phyloP scores from a whole-genome alignment of 2,888 invertebrate genomes.

The Rhamnusium bicolor region DNA sequence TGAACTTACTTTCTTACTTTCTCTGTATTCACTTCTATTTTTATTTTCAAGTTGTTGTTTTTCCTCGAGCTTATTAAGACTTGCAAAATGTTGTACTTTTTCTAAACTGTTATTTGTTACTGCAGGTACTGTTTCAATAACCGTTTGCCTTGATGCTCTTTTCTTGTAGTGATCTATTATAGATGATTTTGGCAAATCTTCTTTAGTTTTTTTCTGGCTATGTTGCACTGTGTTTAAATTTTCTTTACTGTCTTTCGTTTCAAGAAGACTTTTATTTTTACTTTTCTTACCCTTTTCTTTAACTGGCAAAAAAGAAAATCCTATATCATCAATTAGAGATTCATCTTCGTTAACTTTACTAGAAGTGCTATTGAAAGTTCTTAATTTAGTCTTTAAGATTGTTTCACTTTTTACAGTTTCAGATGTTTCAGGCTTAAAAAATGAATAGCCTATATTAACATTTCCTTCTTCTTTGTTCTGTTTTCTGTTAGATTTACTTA shows the following conservation, averaged over 20 bases:
- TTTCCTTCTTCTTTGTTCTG: slow-evolving; percentile 18
- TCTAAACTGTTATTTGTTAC: slow-evolving; percentile 3
- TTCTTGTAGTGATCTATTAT: slow-evolving; percentile 55
- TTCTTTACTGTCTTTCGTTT: slow-evolving; percentile 45
- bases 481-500: slow-evolving; percentile 1
- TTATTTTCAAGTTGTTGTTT: slow-evolving; percentile 18
- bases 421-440: slow-evolving; percentile 35
- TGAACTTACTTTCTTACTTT: slow-evolving; percentile 59
- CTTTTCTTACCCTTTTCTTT: slow-evolving; percentile 53
- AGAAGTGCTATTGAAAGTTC: slow-evolving; percentile 5
- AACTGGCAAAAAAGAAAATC: slow-evolving; percentile 56
- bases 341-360: slow-evolving; percentile 32
- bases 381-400: slow-evolving; percentile 12
- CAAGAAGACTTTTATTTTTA: slow-evolving; percentile 40
- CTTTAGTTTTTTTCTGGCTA: slow-evolving; percentile 41
- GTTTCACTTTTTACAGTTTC: slow-evolving; percentile 16
- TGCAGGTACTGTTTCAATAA: slow-evolving; percentile 11
- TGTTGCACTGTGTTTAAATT: slow-evolving; percentile 40
- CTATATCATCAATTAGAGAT: slow-evolving; percentile 41
- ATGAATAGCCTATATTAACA: slow-evolving; percentile 49
- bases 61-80: slow-evolving; percentile 20
- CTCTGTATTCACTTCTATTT: slow-evolving; percentile 48
- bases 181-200: slow-evolving; percentile 44
- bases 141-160: slow-evolving; percentile 18
- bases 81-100: slow-evolving; percentile 6